Evolutionary conservation across 2,888 invertebrate species (phyloP).

Genomic region (Lamellibrachia satsuma): DNA sequence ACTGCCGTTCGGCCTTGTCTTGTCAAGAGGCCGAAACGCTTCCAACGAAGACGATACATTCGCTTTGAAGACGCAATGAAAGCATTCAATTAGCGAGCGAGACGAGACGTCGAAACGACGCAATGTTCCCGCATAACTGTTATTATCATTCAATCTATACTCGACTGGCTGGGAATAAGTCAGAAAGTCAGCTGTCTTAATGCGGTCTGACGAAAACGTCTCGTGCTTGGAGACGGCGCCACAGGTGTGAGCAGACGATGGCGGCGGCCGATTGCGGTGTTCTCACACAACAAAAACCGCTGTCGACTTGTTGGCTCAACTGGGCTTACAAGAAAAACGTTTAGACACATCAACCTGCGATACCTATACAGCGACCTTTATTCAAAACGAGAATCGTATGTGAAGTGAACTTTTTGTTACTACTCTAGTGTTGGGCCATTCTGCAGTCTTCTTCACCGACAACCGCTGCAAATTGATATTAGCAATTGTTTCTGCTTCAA

Average conservation of each 20-base stretch:
- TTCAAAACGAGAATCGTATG: neutral
- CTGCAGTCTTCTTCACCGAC: neutral
- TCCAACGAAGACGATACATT: conserved; percentile 9
- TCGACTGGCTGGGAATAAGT: neutral
- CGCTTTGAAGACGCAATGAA: neutral
- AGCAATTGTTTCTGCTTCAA: too few relatives aligned
- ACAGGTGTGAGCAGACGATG: neutral
- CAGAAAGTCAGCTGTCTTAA: conserved; percentile 5
- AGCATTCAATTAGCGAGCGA: neutral
- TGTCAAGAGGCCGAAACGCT: neutral
- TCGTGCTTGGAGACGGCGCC: neutral
- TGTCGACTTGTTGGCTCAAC: neutral
- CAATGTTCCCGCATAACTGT: neutral
- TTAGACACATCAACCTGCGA: neutral
- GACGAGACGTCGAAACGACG: conserved; percentile 12
- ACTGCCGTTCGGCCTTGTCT: neutral
- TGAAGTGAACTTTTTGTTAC: neutral
- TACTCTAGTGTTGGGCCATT: neutral
- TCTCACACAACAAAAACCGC: neutral
- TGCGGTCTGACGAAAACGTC: neutral
- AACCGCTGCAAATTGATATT: neutral
- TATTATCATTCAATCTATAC: neutral
- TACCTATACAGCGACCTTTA: neutral
- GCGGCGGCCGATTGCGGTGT: neutral
- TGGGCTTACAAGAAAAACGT: neutral